Percentiles rank a stretch among this genome's conserved stretches.
These are phyloP conservation scores for Eubucco bourcierii DNA, from an alignment of 2,113 vertebrate genomes.

Conservation along the genomic window DNA sequence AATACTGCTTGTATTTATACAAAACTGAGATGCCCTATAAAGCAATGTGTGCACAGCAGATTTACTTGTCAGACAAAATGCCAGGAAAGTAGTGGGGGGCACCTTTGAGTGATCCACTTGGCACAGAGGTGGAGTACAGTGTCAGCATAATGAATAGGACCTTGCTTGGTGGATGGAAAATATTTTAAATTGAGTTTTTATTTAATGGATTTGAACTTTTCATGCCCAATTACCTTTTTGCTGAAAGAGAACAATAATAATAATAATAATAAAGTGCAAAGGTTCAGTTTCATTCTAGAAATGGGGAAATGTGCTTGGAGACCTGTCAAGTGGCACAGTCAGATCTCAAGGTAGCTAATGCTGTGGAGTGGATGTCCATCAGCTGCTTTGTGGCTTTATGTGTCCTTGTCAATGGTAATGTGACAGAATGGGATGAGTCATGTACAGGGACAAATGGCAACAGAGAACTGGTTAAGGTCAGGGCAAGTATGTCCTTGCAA, in stretches of 20 bases:
- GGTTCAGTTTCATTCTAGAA: constrained; percentile 62
- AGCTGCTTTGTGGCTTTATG: constrained; percentile 24
- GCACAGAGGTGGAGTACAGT: constrained; percentile 63
- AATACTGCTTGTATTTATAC: background rate
- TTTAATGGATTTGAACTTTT: constrained; percentile 74
- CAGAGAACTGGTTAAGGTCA: constrained; percentile 1
- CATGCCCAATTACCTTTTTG: constrained; percentile 66
- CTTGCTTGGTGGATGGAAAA: constrained; percentile 56
- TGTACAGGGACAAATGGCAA: background rate
- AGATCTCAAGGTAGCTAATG: constrained; percentile 57
- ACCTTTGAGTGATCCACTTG: constrained; percentile 65
- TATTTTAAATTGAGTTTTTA: constrained; percentile 70
- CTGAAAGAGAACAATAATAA: constrained; percentile 66
- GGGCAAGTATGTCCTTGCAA: background rate
- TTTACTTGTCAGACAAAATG: constrained; percentile 64
- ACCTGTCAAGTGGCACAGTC: constrained; percentile 59
- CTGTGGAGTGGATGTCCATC: constrained; percentile 10
- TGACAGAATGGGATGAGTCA: constrained; percentile 4
- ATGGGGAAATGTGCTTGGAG: constrained; percentile 41
- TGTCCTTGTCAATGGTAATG: constrained; percentile 46
- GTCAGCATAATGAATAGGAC: constrained; percentile 68
- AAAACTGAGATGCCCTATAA: constrained; percentile 31
- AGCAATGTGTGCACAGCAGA: constrained; percentile 50
- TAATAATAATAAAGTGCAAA: constrained; percentile 56
- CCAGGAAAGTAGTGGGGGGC: constrained; percentile 65